Percentiles rank a stretch among this genome's conserved stretches.
phyloP scores from a whole-genome alignment of 2,797 vertebrate genomes.

The Dendrocincla tyrannina region DNA sequence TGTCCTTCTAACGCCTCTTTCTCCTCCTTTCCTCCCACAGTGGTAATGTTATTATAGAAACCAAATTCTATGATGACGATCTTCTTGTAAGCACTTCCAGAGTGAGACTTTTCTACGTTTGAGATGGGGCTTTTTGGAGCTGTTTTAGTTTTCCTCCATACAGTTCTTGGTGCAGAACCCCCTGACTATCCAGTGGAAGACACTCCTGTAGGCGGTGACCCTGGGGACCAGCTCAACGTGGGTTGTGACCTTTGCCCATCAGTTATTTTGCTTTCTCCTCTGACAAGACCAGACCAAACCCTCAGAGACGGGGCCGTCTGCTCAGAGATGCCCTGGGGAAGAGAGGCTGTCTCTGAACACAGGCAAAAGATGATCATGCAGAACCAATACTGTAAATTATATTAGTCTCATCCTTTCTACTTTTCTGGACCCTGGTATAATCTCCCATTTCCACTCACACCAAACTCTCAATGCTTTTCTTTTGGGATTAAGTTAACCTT shows the following conservation, averaged over 20 bases:
- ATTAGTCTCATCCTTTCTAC: constrained; percentile 55
- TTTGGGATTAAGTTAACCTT: constrained; percentile 44
- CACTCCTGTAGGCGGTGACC: constrained; percentile 56
- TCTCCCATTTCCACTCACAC: constrained; percentile 7
- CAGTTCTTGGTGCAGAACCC: constrained; percentile 70
- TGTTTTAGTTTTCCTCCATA: constrained; percentile 67
- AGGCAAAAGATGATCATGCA: neutral
- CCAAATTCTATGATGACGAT: constrained; percentile 96
- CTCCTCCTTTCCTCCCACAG: constrained; percentile 72
- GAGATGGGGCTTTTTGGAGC: constrained; percentile 78
- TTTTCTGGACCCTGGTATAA: constrained; percentile 36
- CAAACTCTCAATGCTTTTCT: neutral
- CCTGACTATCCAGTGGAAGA: constrained; percentile 63
- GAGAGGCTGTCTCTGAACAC: constrained; percentile 18
- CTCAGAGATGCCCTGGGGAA: constrained; percentile 11
- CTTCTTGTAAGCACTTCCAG: constrained; percentile 98
- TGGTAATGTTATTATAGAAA: constrained; percentile 99
- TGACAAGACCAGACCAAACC: constrained; percentile 57
- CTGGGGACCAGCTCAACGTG: constrained; percentile 67
- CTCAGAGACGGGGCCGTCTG: constrained; percentile 35
- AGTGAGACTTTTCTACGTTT: constrained; percentile 98
- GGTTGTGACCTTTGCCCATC: constrained; percentile 62
- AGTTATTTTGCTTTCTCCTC: constrained; percentile 56
- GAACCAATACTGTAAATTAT: constrained; percentile 55
- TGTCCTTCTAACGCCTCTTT: neutral